Evolutionary conservation across 2,888 invertebrate genomes (phyloP), one percentile per base, ranked within the genome.

Genomic region (Tethea ocularis): DNA sequence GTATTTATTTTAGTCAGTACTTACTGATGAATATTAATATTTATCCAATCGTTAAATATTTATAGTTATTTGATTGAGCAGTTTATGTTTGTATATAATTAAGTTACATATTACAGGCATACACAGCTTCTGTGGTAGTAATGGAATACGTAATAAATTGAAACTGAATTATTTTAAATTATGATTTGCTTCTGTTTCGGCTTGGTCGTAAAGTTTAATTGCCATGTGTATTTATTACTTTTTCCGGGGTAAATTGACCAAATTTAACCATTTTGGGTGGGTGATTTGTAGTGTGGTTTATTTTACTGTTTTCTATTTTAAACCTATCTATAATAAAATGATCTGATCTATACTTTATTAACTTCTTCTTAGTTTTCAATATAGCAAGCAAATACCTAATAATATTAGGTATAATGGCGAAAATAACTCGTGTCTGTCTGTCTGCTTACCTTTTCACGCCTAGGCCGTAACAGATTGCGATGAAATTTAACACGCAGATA

Each of bases 61-160:
- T 75, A 75, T 72, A 69, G 71, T 62, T 62, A 67, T 77, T 77
- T 81, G 74, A 83, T 81, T 79, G 73, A 80, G 78, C 69, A 65
- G 70, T 79, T 72, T 77, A 73, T 68, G 58, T 62, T 63, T 67
- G 61, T 70, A 57, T 71, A 60, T 69, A 61, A 70, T 70, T 68
- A 71, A 68, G 58, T 57, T 55, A 51, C 55, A 29, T 29, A 57
- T 57, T 57, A 52, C 61, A 59, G 46, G 22, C 56, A 57, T 56
- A 61, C 41, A 1, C 17, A 54, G 33, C 53, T 36, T 51, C 53
- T 24, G 36, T 33, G 41, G 56, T 52, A 22, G 52, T 56, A 38
- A n/a, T 5, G 38, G 24, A n/a, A 24, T 57, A 26, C n/a, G 57
- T 52, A 57, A 57, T 57, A 57, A 52, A 57, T 46, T 33, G n/a